Percentiles rank a stretch among this genome's conserved stretches.
These are phyloP conservation scores for Halictus ligatus DNA, from an alignment of 2,888 invertebrate species.

Conservation along the genomic window DNA sequence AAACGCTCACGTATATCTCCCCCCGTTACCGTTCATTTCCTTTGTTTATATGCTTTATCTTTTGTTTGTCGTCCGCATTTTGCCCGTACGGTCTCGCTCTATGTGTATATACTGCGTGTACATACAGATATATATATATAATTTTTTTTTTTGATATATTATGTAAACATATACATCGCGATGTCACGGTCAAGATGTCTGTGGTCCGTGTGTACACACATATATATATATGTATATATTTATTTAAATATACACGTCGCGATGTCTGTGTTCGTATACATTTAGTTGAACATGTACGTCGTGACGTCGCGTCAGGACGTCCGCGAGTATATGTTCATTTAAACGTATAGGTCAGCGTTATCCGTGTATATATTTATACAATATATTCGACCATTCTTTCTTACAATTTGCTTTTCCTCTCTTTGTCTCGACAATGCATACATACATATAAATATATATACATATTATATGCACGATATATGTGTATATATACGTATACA, in stretches of 20 bases:
- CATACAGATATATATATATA: conserved; percentile 57
- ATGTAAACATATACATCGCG: conserved; percentile 41
- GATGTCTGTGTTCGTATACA: background rate
- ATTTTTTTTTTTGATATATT: conserved; percentile 50
- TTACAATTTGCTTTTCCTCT: background rate
- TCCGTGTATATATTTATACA: conserved; percentile 26
- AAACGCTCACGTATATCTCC: conserved; percentile 68
- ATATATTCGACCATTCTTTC: conserved; percentile 33
- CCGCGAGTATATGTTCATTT: background rate
- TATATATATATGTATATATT: background rate
- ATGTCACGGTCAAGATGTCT: background rate
- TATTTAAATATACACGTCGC: background rate
- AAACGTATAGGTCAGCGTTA: background rate
- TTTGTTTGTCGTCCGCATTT: background rate
- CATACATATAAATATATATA: conserved; percentile 55
- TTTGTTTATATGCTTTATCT: conserved; percentile 44
- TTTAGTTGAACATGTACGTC: background rate
- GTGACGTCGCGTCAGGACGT: background rate
- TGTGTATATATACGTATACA: background rate
- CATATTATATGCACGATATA: background rate
- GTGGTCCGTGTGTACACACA: conserved; percentile 46
- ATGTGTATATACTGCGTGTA: conserved; percentile 24
- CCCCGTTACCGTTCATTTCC: conserved; percentile 47
- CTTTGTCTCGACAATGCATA: conserved; percentile 51
- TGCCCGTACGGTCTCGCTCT: background rate